Conservation (phyloP, 2,797 vertebrate species). For the Hylomyscus alleni region DNA sequence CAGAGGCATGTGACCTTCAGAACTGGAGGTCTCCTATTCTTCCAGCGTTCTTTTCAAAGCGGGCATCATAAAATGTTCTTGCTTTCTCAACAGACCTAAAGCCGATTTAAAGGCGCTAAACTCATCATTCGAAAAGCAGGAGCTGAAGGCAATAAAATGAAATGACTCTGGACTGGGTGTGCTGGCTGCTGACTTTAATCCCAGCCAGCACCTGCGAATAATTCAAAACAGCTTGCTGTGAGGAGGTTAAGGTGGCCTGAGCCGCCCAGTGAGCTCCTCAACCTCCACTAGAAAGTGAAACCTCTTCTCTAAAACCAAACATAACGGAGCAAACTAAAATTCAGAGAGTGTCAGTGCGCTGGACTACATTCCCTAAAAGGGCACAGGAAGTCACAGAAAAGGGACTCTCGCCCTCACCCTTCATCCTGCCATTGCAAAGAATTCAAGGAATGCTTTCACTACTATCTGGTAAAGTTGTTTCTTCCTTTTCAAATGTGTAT, state of each 20-base stretch:
- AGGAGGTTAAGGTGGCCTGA: neutral
- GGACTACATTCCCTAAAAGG: neutral
- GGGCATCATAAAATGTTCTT: constrained; percentile 32
- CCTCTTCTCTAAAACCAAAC: neutral
- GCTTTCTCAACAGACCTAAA: constrained; percentile 39
- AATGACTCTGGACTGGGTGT: neutral
- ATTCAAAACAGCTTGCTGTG: neutral
- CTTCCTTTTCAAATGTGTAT: neutral
- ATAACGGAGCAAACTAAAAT: neutral
- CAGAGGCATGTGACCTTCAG: neutral
- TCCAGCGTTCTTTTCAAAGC: constrained; percentile 25
- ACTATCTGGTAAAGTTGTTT: neutral
- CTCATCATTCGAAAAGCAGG: neutral
- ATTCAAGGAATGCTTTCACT: neutral
- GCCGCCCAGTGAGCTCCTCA: neutral
- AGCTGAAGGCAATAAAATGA: constrained; percentile 44
- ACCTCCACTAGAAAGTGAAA: neutral
- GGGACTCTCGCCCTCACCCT: neutral
- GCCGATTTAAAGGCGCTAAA: constrained; percentile 40
- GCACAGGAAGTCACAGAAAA: neutral
- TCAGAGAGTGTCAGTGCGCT: neutral
- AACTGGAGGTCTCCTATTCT: neutral
- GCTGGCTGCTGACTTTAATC: neutral
- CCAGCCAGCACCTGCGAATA: neutral
- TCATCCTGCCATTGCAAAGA: neutral